Evolutionary conservation across 1,140 invertebrate species (phyloP).

Genomic region (Orussus abietinus): DNA sequence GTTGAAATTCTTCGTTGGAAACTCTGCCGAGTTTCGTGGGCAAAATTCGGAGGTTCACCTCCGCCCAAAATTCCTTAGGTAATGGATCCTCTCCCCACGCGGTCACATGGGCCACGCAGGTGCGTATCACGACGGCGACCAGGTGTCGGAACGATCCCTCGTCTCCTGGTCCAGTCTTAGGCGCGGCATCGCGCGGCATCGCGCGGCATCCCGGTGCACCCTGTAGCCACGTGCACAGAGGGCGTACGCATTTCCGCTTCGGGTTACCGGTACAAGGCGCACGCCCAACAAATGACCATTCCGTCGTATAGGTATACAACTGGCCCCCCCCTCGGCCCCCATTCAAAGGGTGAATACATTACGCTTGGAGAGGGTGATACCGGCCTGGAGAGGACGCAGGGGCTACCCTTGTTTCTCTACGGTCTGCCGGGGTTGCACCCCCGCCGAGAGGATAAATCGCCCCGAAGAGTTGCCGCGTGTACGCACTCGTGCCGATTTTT

Average conservation of each 20-base stretch:
- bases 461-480: background rate
- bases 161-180: no score
- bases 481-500: no score
- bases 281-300: slow-evolving; percentile 21
- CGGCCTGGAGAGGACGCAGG: background rate
- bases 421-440: background rate
- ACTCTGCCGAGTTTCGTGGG: no score
- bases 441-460: background rate
- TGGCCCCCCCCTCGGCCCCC: slow-evolving; percentile 1
- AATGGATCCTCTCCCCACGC: no score
- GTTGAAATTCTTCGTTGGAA: no score
- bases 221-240: slow-evolving; percentile 4
- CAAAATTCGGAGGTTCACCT: no score
- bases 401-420: background rate
- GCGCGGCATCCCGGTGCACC: no score
- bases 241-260: background rate
- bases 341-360: slow-evolving; percentile 22
- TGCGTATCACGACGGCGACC: no score
- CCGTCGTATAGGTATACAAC: slow-evolving; percentile 13
- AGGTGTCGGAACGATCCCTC: no score
- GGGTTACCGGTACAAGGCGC: background rate
- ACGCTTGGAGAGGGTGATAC: slow-evolving; percentile 4
- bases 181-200: no score
- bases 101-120: no score
- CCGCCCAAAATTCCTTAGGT: no score